A percentile compares a stretch with the other conserved stretches of the same genome.
These are phyloP conservation scores for Sciurus carolinensis DNA, from an alignment of 2,797 vertebrate genomes.

Conservation along the genomic window DNA sequence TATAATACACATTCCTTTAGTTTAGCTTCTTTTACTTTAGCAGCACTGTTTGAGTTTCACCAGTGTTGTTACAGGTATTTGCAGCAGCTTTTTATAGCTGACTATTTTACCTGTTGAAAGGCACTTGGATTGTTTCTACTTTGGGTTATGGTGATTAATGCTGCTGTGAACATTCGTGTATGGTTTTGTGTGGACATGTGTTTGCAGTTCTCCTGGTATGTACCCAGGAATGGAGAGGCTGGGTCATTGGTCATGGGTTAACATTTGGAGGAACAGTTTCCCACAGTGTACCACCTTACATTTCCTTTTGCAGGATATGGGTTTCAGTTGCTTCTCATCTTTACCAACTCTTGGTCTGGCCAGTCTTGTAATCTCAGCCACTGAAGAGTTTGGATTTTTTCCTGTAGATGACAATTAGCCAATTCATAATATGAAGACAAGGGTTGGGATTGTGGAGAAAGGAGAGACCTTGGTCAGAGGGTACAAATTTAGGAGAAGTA, in stretches of 20 bases:
- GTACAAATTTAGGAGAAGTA: neutral
- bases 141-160: neutral
- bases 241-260: no score
- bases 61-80: neutral
- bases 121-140: neutral
- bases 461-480: neutral
- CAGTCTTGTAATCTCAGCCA: conserved; percentile 6
- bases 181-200: neutral
- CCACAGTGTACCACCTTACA: neutral
- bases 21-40: neutral
- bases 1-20: neutral
- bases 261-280: no score
- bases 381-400: conserved; percentile 17
- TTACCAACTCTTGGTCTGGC: neutral
- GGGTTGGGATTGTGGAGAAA: neutral
- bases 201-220: neutral
- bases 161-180: neutral
- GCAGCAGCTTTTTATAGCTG: neutral
- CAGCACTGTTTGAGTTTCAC: neutral
- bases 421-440: neutral
- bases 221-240: no score
- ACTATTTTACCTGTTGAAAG: neutral
- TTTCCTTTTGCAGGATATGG: neutral
- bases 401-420: neutral
- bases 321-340: neutral